Conservation (phyloP, 2,888 invertebrate species). For the Thera britannica region DNA sequence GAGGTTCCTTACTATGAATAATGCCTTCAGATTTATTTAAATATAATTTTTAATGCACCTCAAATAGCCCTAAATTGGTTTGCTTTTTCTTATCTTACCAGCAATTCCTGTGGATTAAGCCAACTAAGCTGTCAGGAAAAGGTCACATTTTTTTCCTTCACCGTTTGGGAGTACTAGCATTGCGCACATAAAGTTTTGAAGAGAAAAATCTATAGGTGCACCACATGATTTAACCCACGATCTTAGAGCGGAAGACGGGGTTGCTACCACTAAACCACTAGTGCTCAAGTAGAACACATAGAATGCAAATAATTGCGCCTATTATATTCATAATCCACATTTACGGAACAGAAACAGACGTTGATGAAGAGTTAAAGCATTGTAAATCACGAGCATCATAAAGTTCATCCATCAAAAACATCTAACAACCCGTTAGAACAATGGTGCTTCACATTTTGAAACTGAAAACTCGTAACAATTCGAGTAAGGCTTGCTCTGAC, state of each 20-base stretch:
- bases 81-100: too few relatives aligned
- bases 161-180: too few relatives aligned
- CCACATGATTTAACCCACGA: not conserved
- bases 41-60: too few relatives aligned
- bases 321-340: not conserved
- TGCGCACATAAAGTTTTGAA: not conserved
- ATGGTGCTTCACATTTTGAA: conserved; percentile 26
- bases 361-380: conserved; percentile 2
- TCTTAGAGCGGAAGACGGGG: not conserved
- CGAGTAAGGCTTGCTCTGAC: conserved; percentile 22
- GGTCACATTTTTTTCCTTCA: too few relatives aligned
- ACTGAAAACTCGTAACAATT: conserved; percentile 27
- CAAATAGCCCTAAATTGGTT: too few relatives aligned
- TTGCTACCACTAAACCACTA: not conserved
- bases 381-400: not conserved
- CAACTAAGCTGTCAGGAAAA: too few relatives aligned
- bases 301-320: not conserved
- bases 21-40: too few relatives aligned
- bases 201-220: too few relatives aligned
- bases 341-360: not conserved
- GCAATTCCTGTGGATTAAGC: too few relatives aligned
- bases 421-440: conserved; percentile 20
- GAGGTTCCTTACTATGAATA: too few relatives aligned
- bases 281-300: not conserved
- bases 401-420: conserved; percentile 17